A percentile compares a stretch with the other conserved stretches of the same genome.
phyloP scores from a whole-genome alignment of 2,797 vertebrate genomes.

The Anguilla anguilla region DNA sequence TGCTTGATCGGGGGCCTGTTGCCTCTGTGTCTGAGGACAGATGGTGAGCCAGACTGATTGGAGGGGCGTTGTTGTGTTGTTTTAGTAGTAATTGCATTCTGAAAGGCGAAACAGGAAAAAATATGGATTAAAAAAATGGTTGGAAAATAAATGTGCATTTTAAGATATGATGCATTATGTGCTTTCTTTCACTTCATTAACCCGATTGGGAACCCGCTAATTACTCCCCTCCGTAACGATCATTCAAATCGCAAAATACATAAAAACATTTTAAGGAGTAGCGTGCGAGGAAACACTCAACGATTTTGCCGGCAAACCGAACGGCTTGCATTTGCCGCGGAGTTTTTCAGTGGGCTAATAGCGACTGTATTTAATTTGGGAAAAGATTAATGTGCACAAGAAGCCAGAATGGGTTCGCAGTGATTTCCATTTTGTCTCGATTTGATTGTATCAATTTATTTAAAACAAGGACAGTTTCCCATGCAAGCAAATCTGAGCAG shows the following conservation, averaged over 20 bases:
- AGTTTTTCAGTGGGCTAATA: background rate
- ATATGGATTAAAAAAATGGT: background rate
- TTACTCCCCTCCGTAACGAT: slow-evolving; percentile 17
- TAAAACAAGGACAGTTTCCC: slow-evolving; percentile 47
- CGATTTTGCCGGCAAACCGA: background rate
- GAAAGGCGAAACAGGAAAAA: background rate
- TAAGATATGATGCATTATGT: slow-evolving; percentile 23
- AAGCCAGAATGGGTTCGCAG: background rate
- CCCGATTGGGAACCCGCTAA: slow-evolving; percentile 20
- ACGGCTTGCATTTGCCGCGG: too few relatives aligned
- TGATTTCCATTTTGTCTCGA: background rate
- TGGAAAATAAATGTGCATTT: background rate
- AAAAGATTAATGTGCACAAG: background rate
- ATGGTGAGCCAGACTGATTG: too few relatives aligned
- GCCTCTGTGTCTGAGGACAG: too few relatives aligned
- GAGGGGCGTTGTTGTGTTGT: too few relatives aligned
- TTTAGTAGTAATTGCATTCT: background rate
- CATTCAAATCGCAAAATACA: slow-evolving; percentile 8
- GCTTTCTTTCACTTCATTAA: slow-evolving; percentile 15
- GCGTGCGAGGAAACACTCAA: background rate
- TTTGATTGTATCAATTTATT: slow-evolving; percentile 35
- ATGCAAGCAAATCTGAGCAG: background rate
- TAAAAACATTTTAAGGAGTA: background rate
- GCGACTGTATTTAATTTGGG: background rate
- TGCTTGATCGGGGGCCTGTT: too few relatives aligned